These are phyloP conservation scores for Limosa lapponica DNA, from an alignment of 2,797 vertebrate species.

Conservation along the genomic window DNA sequence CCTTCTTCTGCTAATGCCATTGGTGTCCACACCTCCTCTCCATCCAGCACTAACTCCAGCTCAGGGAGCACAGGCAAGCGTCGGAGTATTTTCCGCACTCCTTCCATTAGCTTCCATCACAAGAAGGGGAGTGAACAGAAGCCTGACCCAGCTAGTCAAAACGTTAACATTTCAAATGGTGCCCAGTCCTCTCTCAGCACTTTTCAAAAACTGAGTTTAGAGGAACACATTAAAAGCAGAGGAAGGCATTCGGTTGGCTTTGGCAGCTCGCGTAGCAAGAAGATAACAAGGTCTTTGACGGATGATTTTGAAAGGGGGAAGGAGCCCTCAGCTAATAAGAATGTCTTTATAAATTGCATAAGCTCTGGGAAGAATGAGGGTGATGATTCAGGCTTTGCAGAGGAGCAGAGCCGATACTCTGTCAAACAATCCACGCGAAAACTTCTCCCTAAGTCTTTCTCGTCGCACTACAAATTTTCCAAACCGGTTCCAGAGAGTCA, in stretches of 20 bases:
- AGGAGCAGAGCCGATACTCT: slow-evolving; percentile 84
- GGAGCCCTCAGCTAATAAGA: slow-evolving; percentile 85
- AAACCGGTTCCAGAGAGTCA: slow-evolving; percentile 76
- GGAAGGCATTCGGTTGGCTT: slow-evolving; percentile 90
- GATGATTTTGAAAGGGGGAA: slow-evolving; percentile 91
- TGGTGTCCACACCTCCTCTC: slow-evolving; percentile 93
- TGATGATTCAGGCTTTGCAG: slow-evolving; percentile 94
- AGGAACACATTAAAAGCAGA: slow-evolving; percentile 83
- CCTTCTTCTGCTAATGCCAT: slow-evolving; percentile 90
- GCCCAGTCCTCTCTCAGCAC: slow-evolving; percentile 74
- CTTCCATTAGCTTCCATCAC: slow-evolving; percentile 91
- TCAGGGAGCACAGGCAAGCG: slow-evolving; percentile 96
- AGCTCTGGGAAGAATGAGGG: slow-evolving; percentile 92
- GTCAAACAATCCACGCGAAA: slow-evolving; percentile 87
- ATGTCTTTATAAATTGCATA: slow-evolving; percentile 96
- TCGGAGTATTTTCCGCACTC: slow-evolving; percentile 92
- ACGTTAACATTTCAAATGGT: slow-evolving; percentile 78
- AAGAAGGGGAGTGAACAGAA: slow-evolving; percentile 86
- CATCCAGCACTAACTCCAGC: slow-evolving; percentile 97
- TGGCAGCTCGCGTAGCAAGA: slow-evolving; percentile 89
- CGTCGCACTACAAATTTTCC: slow-evolving; percentile 91
- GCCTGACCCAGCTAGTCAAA: slow-evolving; percentile 77
- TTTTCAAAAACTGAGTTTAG: slow-evolving; percentile 75
- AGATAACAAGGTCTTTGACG: slow-evolving; percentile 92
- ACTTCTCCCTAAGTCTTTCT: slow-evolving; percentile 94